Evolutionary conservation across 2,888 invertebrate species (phyloP).

Genomic region (Drosophila diplacantha): DNA sequence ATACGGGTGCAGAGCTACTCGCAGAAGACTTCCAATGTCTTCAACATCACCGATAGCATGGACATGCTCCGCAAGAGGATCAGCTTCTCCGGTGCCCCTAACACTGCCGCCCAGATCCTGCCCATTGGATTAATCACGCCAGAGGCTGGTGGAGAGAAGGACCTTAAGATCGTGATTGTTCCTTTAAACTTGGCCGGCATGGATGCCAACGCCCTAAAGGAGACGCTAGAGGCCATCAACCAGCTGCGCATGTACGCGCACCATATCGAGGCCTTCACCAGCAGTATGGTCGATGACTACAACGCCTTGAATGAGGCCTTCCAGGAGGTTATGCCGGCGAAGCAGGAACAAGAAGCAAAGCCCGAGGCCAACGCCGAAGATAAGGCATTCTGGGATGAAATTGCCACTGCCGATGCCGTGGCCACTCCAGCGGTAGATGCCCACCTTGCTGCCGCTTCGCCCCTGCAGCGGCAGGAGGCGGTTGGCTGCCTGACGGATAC

Average conservation of each 20-base stretch:
- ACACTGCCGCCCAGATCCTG: constrained; percentile 23
- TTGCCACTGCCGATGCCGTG: constrained; percentile 38
- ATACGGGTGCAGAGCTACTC: constrained; percentile 50
- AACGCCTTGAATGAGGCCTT: constrained; percentile 19
- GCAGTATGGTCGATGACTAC: constrained; percentile 50
- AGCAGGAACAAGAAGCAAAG: not conserved
- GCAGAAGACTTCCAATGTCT: constrained; percentile 40
- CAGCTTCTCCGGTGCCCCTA: constrained; percentile 50
- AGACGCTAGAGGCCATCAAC: constrained; percentile 59
- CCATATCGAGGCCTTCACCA: constrained; percentile 66
- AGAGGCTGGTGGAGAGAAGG: constrained; percentile 33
- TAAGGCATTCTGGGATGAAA: constrained; percentile 29
- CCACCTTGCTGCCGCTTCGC: not conserved
- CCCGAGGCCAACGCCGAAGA: constrained; percentile 2
- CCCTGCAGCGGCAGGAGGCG: constrained; percentile 4
- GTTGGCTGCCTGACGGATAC: constrained; percentile 14
- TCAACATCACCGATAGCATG: constrained; percentile 35
- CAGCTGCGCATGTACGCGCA: constrained; percentile 55
- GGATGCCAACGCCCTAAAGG: constrained; percentile 50
- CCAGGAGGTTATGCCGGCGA: not conserved
- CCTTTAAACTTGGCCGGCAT: constrained; percentile 59
- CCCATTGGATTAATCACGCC: constrained; percentile 57
- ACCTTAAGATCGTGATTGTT: constrained; percentile 66
- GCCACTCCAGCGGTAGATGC: not conserved
- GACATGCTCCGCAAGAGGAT: constrained; percentile 59